Base-by-base conservation (phyloP, 1,140 invertebrate genomes). In the Diplogasteroides magnus region DNA sequence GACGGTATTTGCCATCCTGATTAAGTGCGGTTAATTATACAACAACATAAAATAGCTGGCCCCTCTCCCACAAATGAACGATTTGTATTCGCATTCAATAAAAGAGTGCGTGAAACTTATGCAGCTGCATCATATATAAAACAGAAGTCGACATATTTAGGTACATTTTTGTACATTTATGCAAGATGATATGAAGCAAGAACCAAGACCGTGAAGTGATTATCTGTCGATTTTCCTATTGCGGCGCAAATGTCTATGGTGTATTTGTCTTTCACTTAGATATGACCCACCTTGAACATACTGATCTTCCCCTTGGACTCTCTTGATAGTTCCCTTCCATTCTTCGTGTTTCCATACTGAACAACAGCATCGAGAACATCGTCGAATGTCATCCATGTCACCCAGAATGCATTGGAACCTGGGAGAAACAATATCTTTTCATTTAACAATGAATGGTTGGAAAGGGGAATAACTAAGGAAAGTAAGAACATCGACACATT, bases 361-460 rank as follows among this genome's bases (percentile, higher is more conserved):
- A 75, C 74, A 13, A 63, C 61, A 1, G 74, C 74, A 2, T 62
- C n/a, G 19, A 69, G 57, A 2, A 68, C 74, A 32, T 75, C 73
- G 27, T 75, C 74, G 55, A 67, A 75, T 11, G 74, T 75, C 27
- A 74, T 27, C 74, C 74, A 75, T 6, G 73, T 74, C 25, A 72
- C 37, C 37, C 37, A 48, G 37, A 11, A 48, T 19, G 37, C 37
- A 48, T 48, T 48, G 6, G 19, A 19, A 48, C 37, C 37, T 48
- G 37, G 19, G 37, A 48, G 6, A 6, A 48, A 48, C 6, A 19
- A 48, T 48, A n/a, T n/a, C n/a, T n/a, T n/a, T n/a, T n/a, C n/a
- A n/a, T n/a, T n/a, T 70, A 31, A 73, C 48, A 66, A 67, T 74
- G 25, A 29, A 25, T 56, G n/a, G 25, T 19, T 56, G 64, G 56